Evolutionary conservation across 2,113 vertebrate species (phyloP), one percentile per base, ranked within the genome.

Genomic region (Cebidichthys violaceus): DNA sequence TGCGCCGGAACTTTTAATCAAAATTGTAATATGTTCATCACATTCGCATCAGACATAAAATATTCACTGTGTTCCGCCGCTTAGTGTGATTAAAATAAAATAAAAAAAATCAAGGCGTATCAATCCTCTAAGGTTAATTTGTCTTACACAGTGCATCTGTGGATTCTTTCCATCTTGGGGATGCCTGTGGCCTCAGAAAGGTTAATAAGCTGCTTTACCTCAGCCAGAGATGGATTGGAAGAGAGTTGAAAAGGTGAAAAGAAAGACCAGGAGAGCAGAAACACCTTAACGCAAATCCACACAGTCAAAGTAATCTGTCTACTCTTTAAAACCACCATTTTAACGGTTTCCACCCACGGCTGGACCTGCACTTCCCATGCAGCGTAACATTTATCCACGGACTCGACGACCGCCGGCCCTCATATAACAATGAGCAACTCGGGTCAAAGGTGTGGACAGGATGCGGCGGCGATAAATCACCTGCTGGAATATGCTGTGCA

Each of bases 201-300:
- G 93, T 95, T 95, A 95, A 95, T 94, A 93, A 95, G 92, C 87
- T 91, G 88, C 82, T 88, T 93, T 92, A 87, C 92, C 92, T 88
- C 86, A 77, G 82, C 61, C 76, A 57, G 70, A 88, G 77, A 79
- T 43, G 82, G 59, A 90, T 79, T 89, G 88, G 86, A 81, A 43
- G 76, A 62, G 77, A 79, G 79, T 69, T 57, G 35, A 76, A 85
- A 70, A 86, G 86, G 88, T 91, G 88, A 75, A 77, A 82, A 87
- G 62, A 90, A 88, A 90, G 86, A 74, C 73, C 79, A 92, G 65
- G 67, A 79, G 83, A 85, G 79, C 37, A 74, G 75, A 77, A 82
- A 75, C 45, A 83, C 79, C 87, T 88, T 86, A 88, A 93, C 90
- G 89, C 86, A 92, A 91, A 91, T 91, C 81, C 60, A 29, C 69